Base-by-base conservation (phyloP, 2,797 vertebrate genomes). In the Lepilemur septentrionalis region DNA sequence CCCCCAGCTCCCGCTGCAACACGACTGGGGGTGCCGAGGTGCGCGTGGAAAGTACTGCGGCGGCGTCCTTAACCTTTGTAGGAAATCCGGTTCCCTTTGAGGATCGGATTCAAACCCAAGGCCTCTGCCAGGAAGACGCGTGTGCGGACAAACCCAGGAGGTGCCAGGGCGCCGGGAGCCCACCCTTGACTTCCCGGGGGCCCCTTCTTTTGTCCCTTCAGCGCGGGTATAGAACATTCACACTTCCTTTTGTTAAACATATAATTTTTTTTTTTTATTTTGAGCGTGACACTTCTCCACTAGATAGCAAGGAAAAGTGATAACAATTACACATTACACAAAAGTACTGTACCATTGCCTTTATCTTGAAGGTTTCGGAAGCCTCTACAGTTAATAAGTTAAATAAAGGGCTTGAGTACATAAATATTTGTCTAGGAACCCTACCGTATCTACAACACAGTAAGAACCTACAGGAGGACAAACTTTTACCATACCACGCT, bases 371-470 rank as follows among this genome's bases (percentile, higher is more conserved):
- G 98, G 98, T 99, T 99, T 98, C 98, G 96, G 98, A 98, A 99
- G 99, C 98, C 98, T 98, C 98, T 98, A 99, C 98, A 98, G 98
- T 99, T 99, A 98, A 99, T 99, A 99, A 99, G 98, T 99, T 99
- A 99, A 99, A 98, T 99, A 99, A 98, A 99, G 98, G 98, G 98
- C 99, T 98, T 98, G 98, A 97, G 97, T 99, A 99, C 99, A 99
- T 99, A 99, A 99, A 99, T 99, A 99, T 99, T 99, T 98, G 98
- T 99, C 99, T 99, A 99, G 99, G 99, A 99, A 99, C 98, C 98
- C 99, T 99, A 99, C 98, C 98, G 98, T 99, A 99, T 99, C 99
- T 99, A 99, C 99, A 98, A 99, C 99, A 99, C 99, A 99, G 98
- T 99, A 98, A 99, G 98, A 99, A 99, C 99, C 99, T 99, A 99